Evolutionary conservation across 2,113 vertebrate genomes (phyloP), one percentile per base, ranked within the genome.

Genomic region (Rutilus rutilus): DNA sequence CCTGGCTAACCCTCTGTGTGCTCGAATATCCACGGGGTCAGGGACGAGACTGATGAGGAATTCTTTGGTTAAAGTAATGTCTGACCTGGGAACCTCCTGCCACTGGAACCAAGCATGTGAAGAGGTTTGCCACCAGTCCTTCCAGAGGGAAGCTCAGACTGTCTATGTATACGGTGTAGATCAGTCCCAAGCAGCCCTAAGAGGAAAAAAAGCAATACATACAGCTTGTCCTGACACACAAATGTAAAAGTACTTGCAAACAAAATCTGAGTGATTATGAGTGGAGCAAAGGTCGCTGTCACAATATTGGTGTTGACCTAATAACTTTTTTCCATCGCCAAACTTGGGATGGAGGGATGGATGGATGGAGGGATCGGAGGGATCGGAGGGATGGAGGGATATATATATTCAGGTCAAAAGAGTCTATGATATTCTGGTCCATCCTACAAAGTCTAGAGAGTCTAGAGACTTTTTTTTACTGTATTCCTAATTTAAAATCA

Each of bases 111-210:
- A 96, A 95, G 92, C 97, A 99, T 3, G 97, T 96, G 64, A 98
- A 96, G 25, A 99, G 96, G 91, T 96, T 99, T 90, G 96, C 95
- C 92, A 98, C 96, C 81, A 99, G 94, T 81, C 94, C 94, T 89
- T 99, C 98, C 92, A 98, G 93, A 39, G 97, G 95, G 87, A 97
- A 96, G 84, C 90, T 96, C 87, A 99, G 92, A 91, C 95, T 97
- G 88, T 99, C 98, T 33, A 98, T 96, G 86, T 99, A 95, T 36
- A 98, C 97, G 0, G 98, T 98, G 88, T 99, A 99, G 93, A 99
- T 95, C 89, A 99, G 91, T 81, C 98, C 97, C 88, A 99, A 96
- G 92, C 98, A 99, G 84, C 97, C 97, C 98, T 99, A 86, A 19
- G 74, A 90, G 10, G 82, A 17, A 4, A 89, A 60, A 90, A 86